These are phyloP conservation scores for Dione vanillae DNA, from an alignment of 2,888 invertebrate species.

Conservation along the genomic window DNA sequence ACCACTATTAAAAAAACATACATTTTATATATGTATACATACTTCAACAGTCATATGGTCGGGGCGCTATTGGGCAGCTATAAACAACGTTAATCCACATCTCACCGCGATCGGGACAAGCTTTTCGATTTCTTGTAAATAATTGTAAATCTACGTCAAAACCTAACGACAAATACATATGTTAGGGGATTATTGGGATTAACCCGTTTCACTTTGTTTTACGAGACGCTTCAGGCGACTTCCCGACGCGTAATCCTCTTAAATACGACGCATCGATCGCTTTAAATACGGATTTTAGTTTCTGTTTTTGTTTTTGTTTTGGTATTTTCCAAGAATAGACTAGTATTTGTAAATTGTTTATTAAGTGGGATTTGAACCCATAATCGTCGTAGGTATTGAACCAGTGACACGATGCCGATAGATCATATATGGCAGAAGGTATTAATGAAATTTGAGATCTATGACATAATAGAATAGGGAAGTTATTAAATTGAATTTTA, in stretches of 20 bases:
- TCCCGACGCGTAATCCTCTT: constrained; percentile 77
- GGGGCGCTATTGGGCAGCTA: constrained; percentile 64
- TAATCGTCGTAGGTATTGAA: no score
- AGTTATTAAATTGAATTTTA: no score
- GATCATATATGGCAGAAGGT: no score
- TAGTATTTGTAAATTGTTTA: neutral
- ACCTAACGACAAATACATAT: constrained; percentile 81
- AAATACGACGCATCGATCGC: constrained; percentile 70
- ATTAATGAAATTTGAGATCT: no score
- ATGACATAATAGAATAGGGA: no score
- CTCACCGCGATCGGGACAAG: constrained; percentile 74
- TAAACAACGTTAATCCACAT: constrained; percentile 81
- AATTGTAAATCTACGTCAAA: constrained; percentile 85
- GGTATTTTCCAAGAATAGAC: constrained; percentile 40
- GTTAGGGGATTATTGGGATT: constrained; percentile 79
- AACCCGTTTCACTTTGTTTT: constrained; percentile 79
- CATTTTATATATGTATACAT: neutral
- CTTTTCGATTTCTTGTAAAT: constrained; percentile 79
- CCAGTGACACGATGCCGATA: no score
- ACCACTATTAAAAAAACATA: no score
- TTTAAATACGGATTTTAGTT: constrained; percentile 65
- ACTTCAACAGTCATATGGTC: neutral
- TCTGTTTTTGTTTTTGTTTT: constrained; percentile 52
- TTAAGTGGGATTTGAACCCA: no score
- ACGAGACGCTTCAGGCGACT: constrained; percentile 71